phyloP scores from a whole-genome alignment of 2,888 invertebrate genomes.

The Dicroscelio sp. region DNA sequence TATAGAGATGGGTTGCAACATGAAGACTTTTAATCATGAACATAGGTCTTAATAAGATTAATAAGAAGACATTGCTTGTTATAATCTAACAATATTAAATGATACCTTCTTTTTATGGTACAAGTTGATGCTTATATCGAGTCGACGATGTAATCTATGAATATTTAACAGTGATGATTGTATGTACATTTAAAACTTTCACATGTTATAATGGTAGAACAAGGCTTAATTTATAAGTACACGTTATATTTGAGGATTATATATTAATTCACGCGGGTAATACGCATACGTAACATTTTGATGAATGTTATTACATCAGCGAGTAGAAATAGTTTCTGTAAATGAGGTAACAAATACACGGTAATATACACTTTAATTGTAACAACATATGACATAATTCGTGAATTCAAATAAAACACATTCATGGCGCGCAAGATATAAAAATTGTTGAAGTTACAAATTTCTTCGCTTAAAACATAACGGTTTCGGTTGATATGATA shows the following conservation, averaged over 20 bases:
- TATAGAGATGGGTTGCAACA: conserved; percentile 5
- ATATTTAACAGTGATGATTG: conserved; percentile 62
- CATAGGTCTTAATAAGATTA: conserved; percentile 69
- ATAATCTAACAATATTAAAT: conserved; percentile 47
- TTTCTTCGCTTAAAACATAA: no score
- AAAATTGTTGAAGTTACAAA: neutral
- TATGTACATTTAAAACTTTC: conserved; percentile 72
- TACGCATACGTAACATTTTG: conserved; percentile 51
- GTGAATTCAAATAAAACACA: conserved; percentile 42
- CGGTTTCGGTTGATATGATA: conserved; percentile 27
- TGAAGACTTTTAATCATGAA: conserved; percentile 56
- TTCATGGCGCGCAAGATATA: conserved; percentile 15
- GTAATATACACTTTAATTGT: conserved; percentile 39
- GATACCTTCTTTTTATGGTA: conserved; percentile 57
- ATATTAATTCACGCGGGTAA: conserved; percentile 52
- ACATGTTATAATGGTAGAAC: conserved; percentile 56
- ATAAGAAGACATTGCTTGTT: conserved; percentile 68
- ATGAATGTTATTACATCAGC: conserved; percentile 48
- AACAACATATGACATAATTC: conserved; percentile 25
- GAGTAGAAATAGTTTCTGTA: conserved; percentile 53
- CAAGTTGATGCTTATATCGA: conserved; percentile 60
- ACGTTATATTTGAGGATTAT: conserved; percentile 51
- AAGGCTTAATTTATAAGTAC: conserved; percentile 54
- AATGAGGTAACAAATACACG: conserved; percentile 39
- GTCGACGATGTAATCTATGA: conserved; percentile 63